Evolutionary conservation across 2,113 vertebrate genomes (phyloP).

Genomic region (Chionodraco myersi): DNA sequence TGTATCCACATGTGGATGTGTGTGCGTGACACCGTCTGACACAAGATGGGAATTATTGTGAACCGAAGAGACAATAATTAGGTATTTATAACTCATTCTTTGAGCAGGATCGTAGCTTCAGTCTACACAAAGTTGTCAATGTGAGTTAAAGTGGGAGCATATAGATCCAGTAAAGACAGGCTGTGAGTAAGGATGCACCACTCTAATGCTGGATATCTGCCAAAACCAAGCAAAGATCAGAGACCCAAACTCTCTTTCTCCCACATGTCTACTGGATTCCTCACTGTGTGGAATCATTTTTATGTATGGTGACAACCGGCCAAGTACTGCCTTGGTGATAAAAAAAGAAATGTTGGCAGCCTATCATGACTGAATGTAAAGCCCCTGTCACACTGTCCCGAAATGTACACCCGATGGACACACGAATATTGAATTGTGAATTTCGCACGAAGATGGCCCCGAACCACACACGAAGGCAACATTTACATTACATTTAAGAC

Average conservation of each 20-base stretch:
- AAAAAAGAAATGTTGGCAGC: neutral
- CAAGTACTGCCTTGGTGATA: neutral
- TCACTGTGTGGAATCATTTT: neutral
- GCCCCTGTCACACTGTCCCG: too few species aligned
- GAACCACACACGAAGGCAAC: too few species aligned
- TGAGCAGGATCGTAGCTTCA: slow-evolving; percentile 42
- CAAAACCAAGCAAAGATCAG: neutral
- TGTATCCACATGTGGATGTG: slow-evolving; percentile 30
- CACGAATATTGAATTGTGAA: too few species aligned
- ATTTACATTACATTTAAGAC: too few species aligned
- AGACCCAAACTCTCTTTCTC: neutral
- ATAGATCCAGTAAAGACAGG: slow-evolving; percentile 9
- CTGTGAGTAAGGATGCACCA: neutral
- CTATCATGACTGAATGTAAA: neutral
- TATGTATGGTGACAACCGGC: neutral
- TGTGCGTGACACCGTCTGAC: slow-evolving; percentile 45
- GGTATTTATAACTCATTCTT: slow-evolving; percentile 60
- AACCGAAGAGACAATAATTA: slow-evolving; percentile 57
- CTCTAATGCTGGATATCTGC: slow-evolving; percentile 1
- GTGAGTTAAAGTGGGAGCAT: slow-evolving; percentile 27
- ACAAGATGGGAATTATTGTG: slow-evolving; percentile 55
- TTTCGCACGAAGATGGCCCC: too few species aligned
- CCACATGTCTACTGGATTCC: neutral
- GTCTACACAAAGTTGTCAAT: slow-evolving; percentile 40
- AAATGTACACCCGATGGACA: too few species aligned